These are phyloP conservation scores for Strigops habroptila DNA, from an alignment of 2,113 vertebrate genomes.

Conservation along the genomic window DNA sequence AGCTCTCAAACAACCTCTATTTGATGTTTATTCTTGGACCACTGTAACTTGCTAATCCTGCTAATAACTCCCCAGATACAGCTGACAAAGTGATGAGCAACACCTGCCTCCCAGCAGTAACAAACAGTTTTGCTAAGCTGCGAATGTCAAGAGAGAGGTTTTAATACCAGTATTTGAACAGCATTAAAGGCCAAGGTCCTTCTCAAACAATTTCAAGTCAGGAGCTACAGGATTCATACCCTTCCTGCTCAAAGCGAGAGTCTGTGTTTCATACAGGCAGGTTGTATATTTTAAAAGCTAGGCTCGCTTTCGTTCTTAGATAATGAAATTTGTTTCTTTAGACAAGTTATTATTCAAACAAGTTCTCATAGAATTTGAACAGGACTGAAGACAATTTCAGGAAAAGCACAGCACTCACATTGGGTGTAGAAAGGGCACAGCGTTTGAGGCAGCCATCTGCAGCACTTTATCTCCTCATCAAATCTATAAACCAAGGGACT, in stretches of 20 bases:
- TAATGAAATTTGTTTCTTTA: constrained; percentile 32
- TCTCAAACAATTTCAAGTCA: neutral
- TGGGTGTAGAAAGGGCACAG: neutral
- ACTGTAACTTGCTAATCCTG: neutral
- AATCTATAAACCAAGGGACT: neutral
- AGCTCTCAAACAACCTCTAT: neutral
- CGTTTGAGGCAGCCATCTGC: neutral
- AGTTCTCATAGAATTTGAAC: constrained; percentile 1
- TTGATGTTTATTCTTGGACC: neutral
- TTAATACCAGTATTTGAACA: neutral
- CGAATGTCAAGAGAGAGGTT: neutral
- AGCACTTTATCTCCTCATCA: constrained; percentile 4
- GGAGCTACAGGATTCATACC: neutral
- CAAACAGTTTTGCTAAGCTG: neutral
- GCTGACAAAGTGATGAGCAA: neutral
- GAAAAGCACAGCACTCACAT: constrained; percentile 7
- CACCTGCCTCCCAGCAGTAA: neutral
- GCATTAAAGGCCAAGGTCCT: neutral
- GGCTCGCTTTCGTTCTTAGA: neutral
- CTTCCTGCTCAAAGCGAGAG: constrained; percentile 7
- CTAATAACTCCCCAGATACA: neutral
- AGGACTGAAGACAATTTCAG: constrained; percentile 42
- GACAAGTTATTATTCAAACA: constrained; percentile 26
- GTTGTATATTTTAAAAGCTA: constrained; percentile 27
- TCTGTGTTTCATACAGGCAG: neutral